phyloP scores from a whole-genome alignment of 1,140 invertebrate genomes.

The Drosophila funebris region DNA sequence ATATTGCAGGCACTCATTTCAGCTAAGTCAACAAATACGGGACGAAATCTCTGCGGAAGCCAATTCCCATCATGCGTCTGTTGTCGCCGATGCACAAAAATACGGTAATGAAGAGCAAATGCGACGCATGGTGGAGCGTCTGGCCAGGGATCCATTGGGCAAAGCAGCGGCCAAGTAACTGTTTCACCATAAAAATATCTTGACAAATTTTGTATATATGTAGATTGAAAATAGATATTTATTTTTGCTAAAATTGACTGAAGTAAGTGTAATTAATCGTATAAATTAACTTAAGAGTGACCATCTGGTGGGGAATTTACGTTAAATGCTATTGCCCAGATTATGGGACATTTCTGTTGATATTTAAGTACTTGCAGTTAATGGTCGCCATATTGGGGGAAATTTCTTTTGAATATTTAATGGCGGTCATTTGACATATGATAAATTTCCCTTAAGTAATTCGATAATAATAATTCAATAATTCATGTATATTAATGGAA shows the following conservation, averaged over 20 bases:
- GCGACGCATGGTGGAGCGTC: constrained; percentile 72
- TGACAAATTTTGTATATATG: constrained; percentile 12
- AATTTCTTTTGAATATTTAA: too few relatives aligned
- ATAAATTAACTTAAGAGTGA: too few relatives aligned
- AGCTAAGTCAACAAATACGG: constrained; percentile 81
- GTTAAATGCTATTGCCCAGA: too few relatives aligned
- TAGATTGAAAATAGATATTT: not conserved
- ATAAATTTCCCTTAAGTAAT: too few relatives aligned
- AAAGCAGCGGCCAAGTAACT: constrained; percentile 42
- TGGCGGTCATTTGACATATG: too few relatives aligned
- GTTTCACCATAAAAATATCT: not conserved
- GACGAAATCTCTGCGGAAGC: constrained; percentile 84
- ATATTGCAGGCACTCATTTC: constrained; percentile 84
- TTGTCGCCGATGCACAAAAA: constrained; percentile 84
- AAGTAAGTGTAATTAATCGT: not conserved
- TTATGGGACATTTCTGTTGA: too few relatives aligned
- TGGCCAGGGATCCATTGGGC: constrained; percentile 51
- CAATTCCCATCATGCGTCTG: constrained; percentile 84
- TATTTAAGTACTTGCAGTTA: too few relatives aligned
- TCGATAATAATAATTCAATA: too few relatives aligned
- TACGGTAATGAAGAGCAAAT: constrained; percentile 85
- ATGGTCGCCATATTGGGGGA: too few relatives aligned
- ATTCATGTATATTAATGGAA: not conserved
- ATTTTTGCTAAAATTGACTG: not conserved
- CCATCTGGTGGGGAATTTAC: not conserved